Base-by-base conservation (phyloP, 1,140 invertebrate genomes). In the Calycopis cecrops region DNA sequence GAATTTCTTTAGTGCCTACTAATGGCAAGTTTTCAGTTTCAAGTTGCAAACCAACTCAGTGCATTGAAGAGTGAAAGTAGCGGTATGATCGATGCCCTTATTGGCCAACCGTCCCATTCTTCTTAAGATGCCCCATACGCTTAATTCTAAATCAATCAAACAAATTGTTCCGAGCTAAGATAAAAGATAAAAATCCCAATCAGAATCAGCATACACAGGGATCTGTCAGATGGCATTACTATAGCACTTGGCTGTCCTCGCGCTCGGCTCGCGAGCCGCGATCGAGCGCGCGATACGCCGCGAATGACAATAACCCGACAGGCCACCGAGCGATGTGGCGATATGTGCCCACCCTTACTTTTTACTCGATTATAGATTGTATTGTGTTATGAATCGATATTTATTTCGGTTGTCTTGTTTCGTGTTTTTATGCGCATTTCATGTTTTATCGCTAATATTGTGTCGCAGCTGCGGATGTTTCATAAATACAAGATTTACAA, bases 321-420 rank as follows among this genome's bases (percentile, higher is more conserved):
- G 73, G 62, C 59, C 59, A 57, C 57, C 71, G 21, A 28, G 40
- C 40, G 73, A 81, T 71, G 62, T 64, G 62, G 61, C 59, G 55
- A 77, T 73, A 73, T 79, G 73, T 79, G 77, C 70, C 65, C 71
- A 70, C 68, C 70, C 73, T 70, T 69, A 72, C 75, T 82, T 80
- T 80, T 79, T 78, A 71, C 68, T 77, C 78, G 83, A 84, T 81
- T 71, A 55, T 63, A 68, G 76, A 82, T 86, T 84, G 80, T 78
- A 86, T 84, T 84, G 80, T 79, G 72, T 81, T 81, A 86, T 84
- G 73, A 78, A 78, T 81, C 72, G 76, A 76, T 77, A 76, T 76
- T 79, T 76, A 76, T 80, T 77, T 76, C 68, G 74, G 67, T 61
- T 76, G 69, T 75, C 64, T 52, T 64, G 57, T 62, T 63, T 62